Base-by-base conservation (phyloP, 2,113 vertebrate genomes). In the Cairina moschata region DNA sequence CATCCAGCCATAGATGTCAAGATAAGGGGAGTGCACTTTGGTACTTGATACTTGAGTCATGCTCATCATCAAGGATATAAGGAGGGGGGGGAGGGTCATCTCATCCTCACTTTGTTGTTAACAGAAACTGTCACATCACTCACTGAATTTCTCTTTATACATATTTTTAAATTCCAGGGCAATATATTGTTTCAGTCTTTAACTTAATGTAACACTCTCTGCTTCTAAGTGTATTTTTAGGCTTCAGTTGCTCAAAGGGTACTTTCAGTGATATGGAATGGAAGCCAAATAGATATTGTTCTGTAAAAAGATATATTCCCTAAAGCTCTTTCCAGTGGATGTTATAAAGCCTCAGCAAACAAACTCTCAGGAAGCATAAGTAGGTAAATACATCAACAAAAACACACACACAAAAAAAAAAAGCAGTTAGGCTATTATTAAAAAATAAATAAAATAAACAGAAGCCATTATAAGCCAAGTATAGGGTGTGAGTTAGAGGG, bases 361-460 rank as follows among this genome's bases (percentile, higher is more conserved):
- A 81, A 92, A 95, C 31, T 93, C 93, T 95, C 90, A 86, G 80
- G 80, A 91, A 86, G 77, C 50, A 91, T 68, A 94, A 72, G 80
- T 83, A 96, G 83, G 93, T 94, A 96, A 96, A 93, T 91, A 54
- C 83, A 91, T 93, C 89, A 86, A 90, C 76, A 91, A 93, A 90
- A 83, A 88, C 40, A 63, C 52, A 86, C 25, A 83, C 93, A 40
- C 5, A 83, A 95, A 95, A 95, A 71, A 82, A 92, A 80, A 67
- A 89, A 63, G 62, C 62, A 92, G 84, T 82, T 92, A 83, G 48
- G 26, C 58, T 91, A 58, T 88, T 93, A 95, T 91, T 91, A 95
- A 95, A 88, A 95, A 95, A 88, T 38, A 38, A 38, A 38, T 38
- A 38, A 95, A 95, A 86, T 88, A 90, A 91, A 76, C 60, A 94